Percentiles rank a stretch among this genome's conserved stretches.
phyloP scores from a whole-genome alignment of 2,113 vertebrate species.

The Sprattus sprattus region DNA sequence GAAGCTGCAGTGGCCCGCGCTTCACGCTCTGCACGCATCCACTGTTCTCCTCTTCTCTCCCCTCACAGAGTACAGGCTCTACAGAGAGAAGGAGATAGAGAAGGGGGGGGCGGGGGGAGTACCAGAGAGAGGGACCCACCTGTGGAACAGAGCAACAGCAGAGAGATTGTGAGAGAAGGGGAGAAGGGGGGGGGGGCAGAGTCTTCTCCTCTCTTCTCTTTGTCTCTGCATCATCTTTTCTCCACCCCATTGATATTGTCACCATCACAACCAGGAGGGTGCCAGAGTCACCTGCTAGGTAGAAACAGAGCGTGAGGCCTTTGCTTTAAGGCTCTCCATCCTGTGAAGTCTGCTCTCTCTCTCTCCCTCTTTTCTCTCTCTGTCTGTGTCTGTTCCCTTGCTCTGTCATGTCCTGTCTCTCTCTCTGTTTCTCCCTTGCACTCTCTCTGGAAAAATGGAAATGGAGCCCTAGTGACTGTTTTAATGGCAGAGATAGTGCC shows the following conservation, averaged over 20 bases:
- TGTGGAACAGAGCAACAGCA: not conserved
- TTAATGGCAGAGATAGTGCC: no score
- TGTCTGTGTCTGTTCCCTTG: no score
- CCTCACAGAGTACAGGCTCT: constrained; percentile 56
- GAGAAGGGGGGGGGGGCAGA: not conserved
- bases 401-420: no score
- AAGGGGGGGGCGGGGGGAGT: not conserved
- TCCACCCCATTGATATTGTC: not conserved
- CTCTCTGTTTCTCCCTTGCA: no score
- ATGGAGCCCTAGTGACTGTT: no score
- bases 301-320: no score
- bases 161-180: constrained; percentile 29
- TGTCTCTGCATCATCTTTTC: not conserved
- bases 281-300: not conserved
- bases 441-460: no score
- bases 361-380: no score
- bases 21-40: constrained; percentile 56
- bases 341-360: no score
- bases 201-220: not conserved
- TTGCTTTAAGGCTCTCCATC: no score
- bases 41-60: constrained; percentile 76
- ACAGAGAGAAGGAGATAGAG: constrained; percentile 1
- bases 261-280: not conserved
- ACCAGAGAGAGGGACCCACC: not conserved
- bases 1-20: constrained; percentile 62